Base-by-base conservation (phyloP, 2,888 invertebrate genomes). In the Drosophila glabriapex region DNA sequence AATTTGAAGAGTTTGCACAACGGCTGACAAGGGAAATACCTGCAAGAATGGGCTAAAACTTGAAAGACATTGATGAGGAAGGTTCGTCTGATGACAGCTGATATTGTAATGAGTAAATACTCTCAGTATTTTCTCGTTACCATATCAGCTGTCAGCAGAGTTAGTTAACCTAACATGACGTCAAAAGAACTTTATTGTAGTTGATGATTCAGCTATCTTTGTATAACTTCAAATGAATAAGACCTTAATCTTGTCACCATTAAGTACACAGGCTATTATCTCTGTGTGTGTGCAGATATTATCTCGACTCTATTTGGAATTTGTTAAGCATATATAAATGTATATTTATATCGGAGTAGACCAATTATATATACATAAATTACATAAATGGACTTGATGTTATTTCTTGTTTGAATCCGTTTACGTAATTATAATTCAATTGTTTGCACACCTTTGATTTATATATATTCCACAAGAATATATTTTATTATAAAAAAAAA, bases 1-100 rank as follows among this genome's bases (percentile, higher is more conserved):
- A 41, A 53, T 72, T 65, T 31, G 14, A 39, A 5, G 31, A 31
- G 41, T 19, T 43, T 39, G 39, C 37, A 12, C n/a, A 14, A 33
- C 29, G 29, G 4, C 19, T 22, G 43, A 33, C 43, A 59, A 14
- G 25, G 41, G 41, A 56, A 60, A 35, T 31, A 19, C 35, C 28
- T 31, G 22, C 25, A 6, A 22, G 14, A 53, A 29, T 54, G 53
- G 19, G 28, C 19, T 16, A 2, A 4, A 43, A 19, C 29, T 35
- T 12, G 49, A 14, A 39, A 28, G 12, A 33, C 29, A 12, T 29
- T 64, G 33, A 66, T 41, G 50, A 19, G 29, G 4, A 53, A 31
- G 7, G 4, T 53, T 53, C 12, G n/a, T n/a, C n/a, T 6, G n/a
- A 7, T 12, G 52, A 29, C 52, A 53, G 29, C 31, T 33, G 53